These are phyloP conservation scores for Acanthiza pusilla DNA, from an alignment of 2,797 vertebrate genomes.

Conservation along the genomic window DNA sequence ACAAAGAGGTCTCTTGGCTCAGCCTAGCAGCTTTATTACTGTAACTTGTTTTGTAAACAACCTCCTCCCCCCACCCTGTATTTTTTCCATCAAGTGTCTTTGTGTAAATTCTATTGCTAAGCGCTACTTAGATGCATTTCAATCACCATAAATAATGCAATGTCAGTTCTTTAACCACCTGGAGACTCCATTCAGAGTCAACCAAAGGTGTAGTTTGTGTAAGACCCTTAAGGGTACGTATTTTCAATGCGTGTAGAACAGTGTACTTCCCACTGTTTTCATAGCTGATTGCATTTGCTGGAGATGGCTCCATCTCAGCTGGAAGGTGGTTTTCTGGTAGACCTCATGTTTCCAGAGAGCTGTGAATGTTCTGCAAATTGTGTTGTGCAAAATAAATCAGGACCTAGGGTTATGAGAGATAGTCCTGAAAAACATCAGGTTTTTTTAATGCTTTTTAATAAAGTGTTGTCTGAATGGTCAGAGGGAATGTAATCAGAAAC, in stretches of 20 bases:
- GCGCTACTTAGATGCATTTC: slow-evolving; percentile 59
- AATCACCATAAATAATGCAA: slow-evolving; percentile 80
- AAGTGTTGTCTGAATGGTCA: not conserved
- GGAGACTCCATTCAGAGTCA: slow-evolving; percentile 62
- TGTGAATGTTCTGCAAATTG: not conserved
- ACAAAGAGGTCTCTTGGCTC: slow-evolving; percentile 78
- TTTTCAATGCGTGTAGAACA: not conserved
- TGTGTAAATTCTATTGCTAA: slow-evolving; percentile 69
- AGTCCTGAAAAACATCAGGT: not conserved
- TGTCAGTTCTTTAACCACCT: slow-evolving; percentile 75
- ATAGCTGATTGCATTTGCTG: not conserved
- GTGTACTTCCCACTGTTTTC: not conserved
- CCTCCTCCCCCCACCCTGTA: not conserved
- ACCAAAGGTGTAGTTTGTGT: slow-evolving; percentile 54
- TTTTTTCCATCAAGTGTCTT: slow-evolving; percentile 68
- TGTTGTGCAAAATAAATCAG: not conserved
- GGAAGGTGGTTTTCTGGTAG: not conserved
- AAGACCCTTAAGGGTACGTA: slow-evolving; percentile 19
- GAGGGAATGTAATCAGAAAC: slow-evolving; percentile 35
- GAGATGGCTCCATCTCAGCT: not conserved
- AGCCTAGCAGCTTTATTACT: slow-evolving; percentile 77
- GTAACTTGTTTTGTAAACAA: slow-evolving; percentile 73
- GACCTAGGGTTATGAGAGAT: not conserved
- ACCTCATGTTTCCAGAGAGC: not conserved
- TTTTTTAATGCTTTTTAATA: not conserved